These are phyloP conservation scores for Sylvilagus floridanus DNA, from an alignment of 2,797 vertebrate genomes.

Conservation along the genomic window DNA sequence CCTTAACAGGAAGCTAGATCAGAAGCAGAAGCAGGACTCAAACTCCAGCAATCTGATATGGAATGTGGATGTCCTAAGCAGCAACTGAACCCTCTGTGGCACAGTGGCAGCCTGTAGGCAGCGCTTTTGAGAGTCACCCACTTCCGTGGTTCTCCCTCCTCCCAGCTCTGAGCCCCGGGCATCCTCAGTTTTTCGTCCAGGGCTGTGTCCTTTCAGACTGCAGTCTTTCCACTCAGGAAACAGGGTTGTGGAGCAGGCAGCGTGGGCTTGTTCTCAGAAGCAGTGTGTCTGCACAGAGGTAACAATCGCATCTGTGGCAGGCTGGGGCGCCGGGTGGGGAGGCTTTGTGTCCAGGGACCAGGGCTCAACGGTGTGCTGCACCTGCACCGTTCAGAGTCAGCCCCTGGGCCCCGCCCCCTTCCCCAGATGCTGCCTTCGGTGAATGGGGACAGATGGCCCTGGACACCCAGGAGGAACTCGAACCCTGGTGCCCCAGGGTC, in stretches of 20 bases:
- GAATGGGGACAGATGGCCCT: background rate
- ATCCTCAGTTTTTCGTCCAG: background rate
- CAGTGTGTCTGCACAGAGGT: conserved; percentile 70
- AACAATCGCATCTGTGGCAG: conserved; percentile 76
- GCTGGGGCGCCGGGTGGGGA: conserved; percentile 17
- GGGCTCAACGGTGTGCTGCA: background rate
- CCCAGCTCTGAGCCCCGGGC: background rate
- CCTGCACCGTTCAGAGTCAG: conserved; percentile 60
- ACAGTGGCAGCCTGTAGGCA: too few relatives aligned
- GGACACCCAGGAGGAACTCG: background rate
- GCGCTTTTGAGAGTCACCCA: background rate
- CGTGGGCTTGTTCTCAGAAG: background rate
- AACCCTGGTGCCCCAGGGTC: background rate
- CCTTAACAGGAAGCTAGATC: too few relatives aligned
- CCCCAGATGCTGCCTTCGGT: background rate
- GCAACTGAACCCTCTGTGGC: too few relatives aligned
- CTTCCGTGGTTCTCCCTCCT: background rate
- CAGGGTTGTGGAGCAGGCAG: conserved; percentile 42
- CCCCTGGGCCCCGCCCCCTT: background rate
- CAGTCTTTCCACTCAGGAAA: conserved; percentile 71
- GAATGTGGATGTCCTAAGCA: too few relatives aligned
- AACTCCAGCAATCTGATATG: too few relatives aligned
- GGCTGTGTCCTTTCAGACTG: conserved; percentile 21
- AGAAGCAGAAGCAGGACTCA: too few relatives aligned
- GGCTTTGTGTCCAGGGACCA: conserved; percentile 66